Evolutionary conservation across 2,797 vertebrate species (phyloP), one percentile per base, ranked within the genome.

Genomic region (Chelmon rostratus): DNA sequence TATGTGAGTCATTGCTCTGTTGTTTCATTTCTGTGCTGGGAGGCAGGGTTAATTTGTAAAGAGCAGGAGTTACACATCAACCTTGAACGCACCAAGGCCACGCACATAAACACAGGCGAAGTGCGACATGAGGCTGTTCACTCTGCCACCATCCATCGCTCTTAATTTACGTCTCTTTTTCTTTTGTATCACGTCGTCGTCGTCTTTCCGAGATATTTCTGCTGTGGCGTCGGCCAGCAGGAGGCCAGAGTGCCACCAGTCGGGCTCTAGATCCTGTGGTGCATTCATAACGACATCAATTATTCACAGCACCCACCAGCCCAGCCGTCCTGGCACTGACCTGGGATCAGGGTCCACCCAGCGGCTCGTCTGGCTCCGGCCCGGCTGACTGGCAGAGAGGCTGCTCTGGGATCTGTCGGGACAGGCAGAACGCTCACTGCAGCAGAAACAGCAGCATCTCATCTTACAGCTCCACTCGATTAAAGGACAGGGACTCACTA

Each of bases 241-340:
- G 66, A 82, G 33, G 62, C 23, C 64, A 46, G 42, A 72, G 82
- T 54, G 58, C 81, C 83, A 79, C 83, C 84, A 52, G 61, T 84
- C 44, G 1, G 8, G 65, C 62, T 57, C 12, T 2, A 59, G 46
- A 81, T 72, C 75, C 82, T 83, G 87, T 78, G 91, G 85, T 81
- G 93, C 94, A 83, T 95, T 94, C 89, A 91, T 90, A 93, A 92
- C 66, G 49, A 61, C 81, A 92, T 96, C 78, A 95, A 93, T 95
- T 89, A 95, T 95, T 94, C 82, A 95, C 82, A 37, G 53, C 1
- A 13, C 71, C 73, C 82, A 61, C 13, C 78, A 50, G 42, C 75
- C 33, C 25, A 3, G 40, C 47, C 12, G 42, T 72, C 52, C 81
- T 25, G 71, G 56, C 56, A 42, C 83, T 71, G 79, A 82, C 69